These are phyloP conservation scores for Pelochelys cantorii DNA, from an alignment of 2,797 vertebrate genomes.

Conservation along the genomic window DNA sequence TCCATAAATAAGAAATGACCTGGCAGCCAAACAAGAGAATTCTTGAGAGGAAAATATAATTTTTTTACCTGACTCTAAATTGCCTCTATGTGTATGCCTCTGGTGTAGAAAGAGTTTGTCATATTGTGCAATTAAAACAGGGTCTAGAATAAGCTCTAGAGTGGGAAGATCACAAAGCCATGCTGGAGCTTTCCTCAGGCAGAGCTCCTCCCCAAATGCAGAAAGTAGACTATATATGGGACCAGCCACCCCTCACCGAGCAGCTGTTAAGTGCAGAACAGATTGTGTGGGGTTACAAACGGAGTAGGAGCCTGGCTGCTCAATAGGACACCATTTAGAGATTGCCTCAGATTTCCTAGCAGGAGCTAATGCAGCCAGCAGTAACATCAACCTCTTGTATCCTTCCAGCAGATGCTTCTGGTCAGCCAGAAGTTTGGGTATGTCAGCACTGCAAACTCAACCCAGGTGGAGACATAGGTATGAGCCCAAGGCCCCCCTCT, in stretches of 20 bases:
- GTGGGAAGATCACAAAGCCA: background rate
- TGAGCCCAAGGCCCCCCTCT: background rate
- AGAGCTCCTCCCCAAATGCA: background rate
- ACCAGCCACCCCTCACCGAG: background rate
- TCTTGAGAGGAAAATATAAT: constrained; percentile 1
- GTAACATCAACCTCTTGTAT: background rate
- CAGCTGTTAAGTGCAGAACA: background rate
- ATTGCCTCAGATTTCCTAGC: background rate
- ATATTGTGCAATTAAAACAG: constrained; percentile 24
- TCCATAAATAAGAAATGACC: constrained; percentile 51
- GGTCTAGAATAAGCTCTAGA: constrained; percentile 7
- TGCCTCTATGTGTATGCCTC: background rate
- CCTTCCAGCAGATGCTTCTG: background rate
- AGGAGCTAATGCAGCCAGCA: background rate
- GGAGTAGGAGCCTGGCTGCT: background rate
- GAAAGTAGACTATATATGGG: background rate
- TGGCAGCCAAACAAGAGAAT: constrained; percentile 39
- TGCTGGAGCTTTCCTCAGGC: background rate
- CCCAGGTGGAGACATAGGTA: background rate
- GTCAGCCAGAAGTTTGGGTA: background rate
- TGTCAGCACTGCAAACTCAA: background rate
- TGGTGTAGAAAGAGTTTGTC: constrained; percentile 1
- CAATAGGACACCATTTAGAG: background rate
- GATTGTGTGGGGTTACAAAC: background rate
- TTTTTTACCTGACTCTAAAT: background rate